These are phyloP conservation scores for Peromyscus melanophrys DNA, from an alignment of 2,797 vertebrate genomes.

Conservation along the genomic window DNA sequence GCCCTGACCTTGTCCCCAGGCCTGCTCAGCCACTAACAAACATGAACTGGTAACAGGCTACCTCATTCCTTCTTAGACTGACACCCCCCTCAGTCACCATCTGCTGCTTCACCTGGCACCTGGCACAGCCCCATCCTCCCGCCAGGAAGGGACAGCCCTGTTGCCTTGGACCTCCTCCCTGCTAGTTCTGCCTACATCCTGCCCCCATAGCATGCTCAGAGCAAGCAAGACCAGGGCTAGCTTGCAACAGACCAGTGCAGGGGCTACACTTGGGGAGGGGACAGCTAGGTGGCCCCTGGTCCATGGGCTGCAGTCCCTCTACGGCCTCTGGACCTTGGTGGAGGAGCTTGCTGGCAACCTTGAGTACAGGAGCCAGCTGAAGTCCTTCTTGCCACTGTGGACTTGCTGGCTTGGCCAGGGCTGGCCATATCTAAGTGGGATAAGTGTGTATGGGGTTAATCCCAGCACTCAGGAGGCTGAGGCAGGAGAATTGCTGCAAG, in stretches of 20 bases:
- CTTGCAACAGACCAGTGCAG: background rate
- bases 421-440: background rate
- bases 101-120: constrained; percentile 75
- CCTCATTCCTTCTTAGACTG: constrained; percentile 66
- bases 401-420: background rate
- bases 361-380: background rate
- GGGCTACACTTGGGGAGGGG: background rate
- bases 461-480: background rate
- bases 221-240: background rate
- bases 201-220: background rate
- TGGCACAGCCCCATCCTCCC: background rate
- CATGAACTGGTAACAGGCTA: background rate
- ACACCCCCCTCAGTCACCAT: constrained; percentile 53
- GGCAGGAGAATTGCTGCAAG: background rate
- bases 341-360: background rate
- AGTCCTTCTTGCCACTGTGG: background rate
- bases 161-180: background rate
- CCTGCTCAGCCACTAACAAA: accelerated
- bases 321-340: background rate
- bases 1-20: background rate
- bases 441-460: background rate
- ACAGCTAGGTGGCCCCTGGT: background rate
- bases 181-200: background rate
- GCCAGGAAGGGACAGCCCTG: background rate
- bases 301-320: background rate